A percentile compares a stretch with the other conserved stretches of the same genome.
These are phyloP conservation scores for Sebastes hubbsi DNA, from an alignment of 2,797 vertebrate genomes.

Conservation along the genomic window DNA sequence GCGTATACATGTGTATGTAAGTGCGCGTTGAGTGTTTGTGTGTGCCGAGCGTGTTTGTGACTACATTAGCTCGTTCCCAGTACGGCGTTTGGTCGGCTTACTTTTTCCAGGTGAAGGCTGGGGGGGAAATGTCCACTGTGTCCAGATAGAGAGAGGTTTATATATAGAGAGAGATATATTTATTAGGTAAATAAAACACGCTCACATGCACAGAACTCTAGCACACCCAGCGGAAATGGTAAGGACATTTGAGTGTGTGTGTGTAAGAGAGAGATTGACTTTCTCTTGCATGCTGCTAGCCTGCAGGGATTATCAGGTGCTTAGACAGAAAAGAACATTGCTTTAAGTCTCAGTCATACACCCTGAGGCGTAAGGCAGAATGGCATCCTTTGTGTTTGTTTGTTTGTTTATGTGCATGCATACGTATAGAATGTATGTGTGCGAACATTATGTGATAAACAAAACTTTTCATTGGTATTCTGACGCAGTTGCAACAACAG, in stretches of 20 bases:
- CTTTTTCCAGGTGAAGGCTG: conserved; percentile 42
- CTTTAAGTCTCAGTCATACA: conserved; percentile 58
- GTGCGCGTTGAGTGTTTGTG: neutral
- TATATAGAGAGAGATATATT: conserved; percentile 14
- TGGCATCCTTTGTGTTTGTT: conserved; percentile 22
- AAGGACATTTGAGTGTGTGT: neutral
- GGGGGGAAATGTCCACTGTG: conserved; percentile 8
- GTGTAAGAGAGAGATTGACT: conserved; percentile 28
- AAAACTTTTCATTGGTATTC: conserved; percentile 15
- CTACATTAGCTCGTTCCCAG: conserved; percentile 23
- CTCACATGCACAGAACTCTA: neutral
- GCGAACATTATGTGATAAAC: conserved; percentile 13
- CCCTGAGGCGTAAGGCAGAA: conserved; percentile 37
- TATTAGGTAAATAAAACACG: conserved; percentile 37
- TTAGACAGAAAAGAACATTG: conserved; percentile 63
- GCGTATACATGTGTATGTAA: neutral
- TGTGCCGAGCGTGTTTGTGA: conserved; percentile 25
- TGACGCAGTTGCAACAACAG: conserved; percentile 21
- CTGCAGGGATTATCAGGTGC: conserved; percentile 62
- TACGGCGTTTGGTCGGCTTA: conserved; percentile 1
- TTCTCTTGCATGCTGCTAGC: conserved; percentile 37
- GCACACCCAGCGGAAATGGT: conserved; percentile 6
- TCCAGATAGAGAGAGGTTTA: conserved; percentile 16
- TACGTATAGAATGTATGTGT: neutral
- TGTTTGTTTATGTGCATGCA: neutral